phyloP scores from a whole-genome alignment of 2,888 invertebrate genomes.

The Lasioglossum calceatum region DNA sequence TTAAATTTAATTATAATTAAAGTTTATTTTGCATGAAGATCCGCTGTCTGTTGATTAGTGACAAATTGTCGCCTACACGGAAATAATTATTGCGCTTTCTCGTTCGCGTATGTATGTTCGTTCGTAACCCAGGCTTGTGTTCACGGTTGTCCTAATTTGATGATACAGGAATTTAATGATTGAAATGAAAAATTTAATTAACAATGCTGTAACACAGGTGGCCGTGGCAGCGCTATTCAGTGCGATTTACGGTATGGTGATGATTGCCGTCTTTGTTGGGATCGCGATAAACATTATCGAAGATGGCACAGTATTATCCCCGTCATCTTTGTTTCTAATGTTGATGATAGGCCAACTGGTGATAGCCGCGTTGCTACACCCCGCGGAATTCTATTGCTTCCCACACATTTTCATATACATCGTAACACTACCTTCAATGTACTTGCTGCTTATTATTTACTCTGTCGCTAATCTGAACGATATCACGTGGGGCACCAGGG shows the following conservation, averaged over 20 bases:
- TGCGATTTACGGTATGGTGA: slow-evolving; percentile 85
- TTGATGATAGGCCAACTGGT: slow-evolving; percentile 83
- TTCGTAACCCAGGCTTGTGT: neutral
- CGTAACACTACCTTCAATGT: slow-evolving; percentile 87
- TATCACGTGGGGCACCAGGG: slow-evolving; percentile 88
- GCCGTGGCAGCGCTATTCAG: slow-evolving; percentile 84
- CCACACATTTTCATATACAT: slow-evolving; percentile 86
- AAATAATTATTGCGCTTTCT: neutral
- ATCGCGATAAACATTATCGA: slow-evolving; percentile 81
- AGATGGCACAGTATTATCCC: slow-evolving; percentile 83
- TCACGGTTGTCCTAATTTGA: neutral
- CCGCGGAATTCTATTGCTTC: slow-evolving; percentile 84
- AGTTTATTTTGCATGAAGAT: no score
- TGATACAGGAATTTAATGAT: neutral
- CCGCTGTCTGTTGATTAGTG: no score
- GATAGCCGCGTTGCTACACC: slow-evolving; percentile 85
- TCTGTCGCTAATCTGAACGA: slow-evolving; percentile 87
- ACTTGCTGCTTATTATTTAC: slow-evolving; percentile 87
- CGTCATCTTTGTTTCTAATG: slow-evolving; percentile 85
- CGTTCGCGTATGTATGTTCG: slow-evolving; percentile 37
- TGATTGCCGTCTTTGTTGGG: slow-evolving; percentile 85
- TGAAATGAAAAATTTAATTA: slow-evolving; percentile 9
- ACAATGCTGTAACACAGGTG: slow-evolving; percentile 76
- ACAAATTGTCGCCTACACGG: no score
- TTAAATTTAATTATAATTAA: no score